Base-by-base conservation (phyloP, 1,140 invertebrate species). In the Lasioglossum baleicum region DNA sequence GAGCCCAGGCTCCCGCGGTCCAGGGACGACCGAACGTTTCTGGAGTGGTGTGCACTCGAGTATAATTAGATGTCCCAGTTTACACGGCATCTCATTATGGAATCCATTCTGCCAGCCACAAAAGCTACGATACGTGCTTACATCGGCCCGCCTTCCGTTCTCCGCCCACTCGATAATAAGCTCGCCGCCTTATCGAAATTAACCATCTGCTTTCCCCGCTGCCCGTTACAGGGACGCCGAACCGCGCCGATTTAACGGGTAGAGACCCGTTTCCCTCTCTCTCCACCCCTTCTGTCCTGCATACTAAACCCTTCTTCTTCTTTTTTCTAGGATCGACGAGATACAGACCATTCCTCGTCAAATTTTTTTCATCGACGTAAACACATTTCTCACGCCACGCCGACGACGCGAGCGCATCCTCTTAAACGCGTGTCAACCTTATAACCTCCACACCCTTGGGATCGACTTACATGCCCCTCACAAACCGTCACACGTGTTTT, bases 31-130 rank as follows among this genome's bases (percentile, higher is more conserved):
- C 79, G 72, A 85, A 85, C 83, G 68, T 81, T 81, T 68, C 63
- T 65, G 72, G 81, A 86, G 81, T 86, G 71, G 77, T 75, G 79
- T 86, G 87, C 87, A 86, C 88, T 89, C 87, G 88, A 82, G 88
- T 89, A 89, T 89, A 89, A 89, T 89, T 89, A 89, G 88, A 88
- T 88, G 88, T 87, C 88, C 88, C 82, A 89, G 88, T 89, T 89
- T 88, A 87, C 87, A 82, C 80, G 75, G 86, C 78, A 87, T 89
- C 86, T 89, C 88, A 89, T 89, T 89, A 88, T 87, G 85, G 76
- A 87, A 88, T 87, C 86, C 86, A 77, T 80, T 86, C 83, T 79
- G 80, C 84, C 73, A 80, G 60, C 72, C 48, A 80, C 85, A 79
- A 87, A 87, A 86, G 78, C 82, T 72, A 83, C 77, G 76, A 86